Base-by-base conservation (phyloP, 2,888 invertebrate species). In the Panorpa germanica region DNA sequence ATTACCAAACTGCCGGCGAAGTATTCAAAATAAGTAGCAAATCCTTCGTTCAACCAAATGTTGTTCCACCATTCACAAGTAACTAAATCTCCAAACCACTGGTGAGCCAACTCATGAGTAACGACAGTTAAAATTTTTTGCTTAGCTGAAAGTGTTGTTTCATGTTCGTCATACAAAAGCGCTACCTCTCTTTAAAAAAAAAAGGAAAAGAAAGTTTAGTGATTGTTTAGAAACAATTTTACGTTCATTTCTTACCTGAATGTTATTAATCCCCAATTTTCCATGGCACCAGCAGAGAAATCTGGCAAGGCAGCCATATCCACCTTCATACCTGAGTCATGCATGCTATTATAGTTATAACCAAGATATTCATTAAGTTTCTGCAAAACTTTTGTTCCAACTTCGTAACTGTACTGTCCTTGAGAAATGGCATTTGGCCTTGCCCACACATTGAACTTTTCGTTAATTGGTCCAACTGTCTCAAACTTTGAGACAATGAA, bases 241-340 rank as follows among this genome's bases (percentile, higher is more conserved):
- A 13, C 10, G 9, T 21, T 28, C n/a, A 21, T 19, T n/a, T 26
- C 33, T 38, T 45, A 68, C 69, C 66, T 67, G 53, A 76, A 83
- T 1, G 78, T 80, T 5, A 80, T 62, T 23, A 82, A 52, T 5
- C 81, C 83, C 78, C 81, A 82, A 47, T 83, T 82, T 47, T 81
- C 80, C 81, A 82, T 81, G 35, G 81, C 81, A 31, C 75, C 75
- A 40, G 73, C 70, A 16, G 65, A 57, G 46, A 81, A 78, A 45
- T 81, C 77, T 3, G 81, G 75, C 36, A 83, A 67, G 2, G 80
- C 72, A 6, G 78, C 72, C 40, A 80, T 69, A 37, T 82, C 80
- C 46, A 71, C 59, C 40, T 61, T 61, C 4, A 60, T 35, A 19
- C 53, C 41, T 0, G 38, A 14, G 42, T 70, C 55, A 35, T 69